These are phyloP conservation scores for Cepaea nemoralis DNA, from an alignment of 1,140 invertebrate genomes.

Conservation along the genomic window DNA sequence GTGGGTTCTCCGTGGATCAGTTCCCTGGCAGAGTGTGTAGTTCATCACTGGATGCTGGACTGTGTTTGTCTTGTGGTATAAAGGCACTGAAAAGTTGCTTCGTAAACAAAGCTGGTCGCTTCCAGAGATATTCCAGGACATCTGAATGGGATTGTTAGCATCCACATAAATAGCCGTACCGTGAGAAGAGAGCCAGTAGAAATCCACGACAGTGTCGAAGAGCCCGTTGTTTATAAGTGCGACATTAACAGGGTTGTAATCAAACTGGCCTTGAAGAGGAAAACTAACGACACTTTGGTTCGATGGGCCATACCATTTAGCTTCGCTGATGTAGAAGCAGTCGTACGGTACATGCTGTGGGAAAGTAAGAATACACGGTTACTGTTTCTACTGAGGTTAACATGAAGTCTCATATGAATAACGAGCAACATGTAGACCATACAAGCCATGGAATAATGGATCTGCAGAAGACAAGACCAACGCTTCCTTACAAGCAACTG, in stretches of 20 bases:
- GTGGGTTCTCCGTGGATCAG: slow-evolving; percentile 48
- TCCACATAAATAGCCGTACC: slow-evolving; percentile 62
- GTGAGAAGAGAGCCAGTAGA: slow-evolving; percentile 69
- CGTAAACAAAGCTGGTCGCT: slow-evolving; percentile 52
- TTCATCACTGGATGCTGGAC: slow-evolving; percentile 43
- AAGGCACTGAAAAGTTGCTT: slow-evolving; percentile 51
- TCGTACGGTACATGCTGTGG: slow-evolving; percentile 52
- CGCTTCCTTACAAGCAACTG: too few relatives aligned
- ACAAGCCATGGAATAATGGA: too few relatives aligned
- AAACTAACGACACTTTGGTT: slow-evolving; percentile 50
- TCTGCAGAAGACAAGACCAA: too few relatives aligned
- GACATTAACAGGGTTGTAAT: slow-evolving; percentile 47
- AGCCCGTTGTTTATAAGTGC: slow-evolving; percentile 50
- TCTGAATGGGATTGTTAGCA: slow-evolving; percentile 58
- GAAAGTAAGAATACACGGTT: neutral
- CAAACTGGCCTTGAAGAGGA: slow-evolving; percentile 53
- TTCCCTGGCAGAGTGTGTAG: slow-evolving; percentile 64
- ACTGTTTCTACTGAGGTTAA: neutral
- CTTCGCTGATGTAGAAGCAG: slow-evolving; percentile 61
- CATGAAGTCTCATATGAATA: too few relatives aligned
- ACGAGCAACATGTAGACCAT: too few relatives aligned
- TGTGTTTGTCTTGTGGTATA: slow-evolving; percentile 43
- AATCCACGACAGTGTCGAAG: slow-evolving; percentile 58
- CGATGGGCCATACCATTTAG: slow-evolving; percentile 61
- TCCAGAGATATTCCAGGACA: slow-evolving; percentile 57